phyloP scores from a whole-genome alignment of 1,140 invertebrate species.

The Brachionus sp. region DNA sequence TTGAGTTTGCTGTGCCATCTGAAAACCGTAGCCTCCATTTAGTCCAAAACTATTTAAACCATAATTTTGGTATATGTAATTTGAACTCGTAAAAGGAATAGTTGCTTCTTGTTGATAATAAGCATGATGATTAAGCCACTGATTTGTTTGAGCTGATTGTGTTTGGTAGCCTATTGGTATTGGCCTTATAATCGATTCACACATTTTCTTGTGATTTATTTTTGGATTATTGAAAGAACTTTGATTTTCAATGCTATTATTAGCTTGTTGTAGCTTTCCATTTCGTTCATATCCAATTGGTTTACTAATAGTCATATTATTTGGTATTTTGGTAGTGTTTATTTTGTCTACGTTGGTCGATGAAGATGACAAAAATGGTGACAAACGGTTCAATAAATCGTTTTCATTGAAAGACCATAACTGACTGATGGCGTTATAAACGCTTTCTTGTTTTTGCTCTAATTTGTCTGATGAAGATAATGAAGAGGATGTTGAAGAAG shows the following conservation, averaged over 20 bases:
- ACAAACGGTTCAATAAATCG: constrained; percentile 4
- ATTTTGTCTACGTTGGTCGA: background rate
- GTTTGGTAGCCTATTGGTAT: background rate
- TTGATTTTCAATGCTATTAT: background rate
- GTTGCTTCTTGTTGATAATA: background rate
- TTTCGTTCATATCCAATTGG: constrained; percentile 34
- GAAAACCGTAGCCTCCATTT: background rate
- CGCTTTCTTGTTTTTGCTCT: background rate
- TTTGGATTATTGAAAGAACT: background rate
- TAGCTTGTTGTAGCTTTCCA: background rate
- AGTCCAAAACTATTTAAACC: background rate
- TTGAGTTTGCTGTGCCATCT: background rate
- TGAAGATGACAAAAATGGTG: background rate
- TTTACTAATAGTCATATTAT: background rate
- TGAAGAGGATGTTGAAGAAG: background rate
- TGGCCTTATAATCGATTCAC: background rate
- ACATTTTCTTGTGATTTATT: background rate
- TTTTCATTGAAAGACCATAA: background rate
- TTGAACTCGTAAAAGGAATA: background rate
- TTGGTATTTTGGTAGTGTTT: background rate
- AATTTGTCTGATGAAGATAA: background rate
- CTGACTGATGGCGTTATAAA: background rate
- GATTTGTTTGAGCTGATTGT: background rate
- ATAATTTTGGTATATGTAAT: background rate
- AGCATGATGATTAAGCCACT: background rate